Percentiles rank a stretch among this genome's conserved stretches.
Evolutionary conservation across 2,797 vertebrate genomes (phyloP).

Genomic region (Myotis planiceps): DNA sequence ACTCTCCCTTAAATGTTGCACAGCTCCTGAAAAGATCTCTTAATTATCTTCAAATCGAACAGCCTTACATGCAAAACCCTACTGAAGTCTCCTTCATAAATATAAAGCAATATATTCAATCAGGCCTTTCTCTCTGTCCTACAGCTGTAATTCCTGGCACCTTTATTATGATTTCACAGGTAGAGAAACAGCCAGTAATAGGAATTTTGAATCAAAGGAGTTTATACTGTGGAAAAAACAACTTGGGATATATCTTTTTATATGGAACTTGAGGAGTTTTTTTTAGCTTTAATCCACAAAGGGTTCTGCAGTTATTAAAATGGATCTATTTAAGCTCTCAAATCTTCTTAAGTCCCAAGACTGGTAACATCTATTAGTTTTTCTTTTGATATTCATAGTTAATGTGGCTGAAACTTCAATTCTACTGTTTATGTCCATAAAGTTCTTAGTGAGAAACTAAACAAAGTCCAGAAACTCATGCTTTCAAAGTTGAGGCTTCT

Average conservation of each 20-base stretch:
- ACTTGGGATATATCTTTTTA: neutral
- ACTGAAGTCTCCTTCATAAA: neutral
- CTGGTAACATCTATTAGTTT: neutral
- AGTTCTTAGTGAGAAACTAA: constrained; percentile 7
- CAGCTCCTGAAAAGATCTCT: neutral
- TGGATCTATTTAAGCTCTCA: neutral
- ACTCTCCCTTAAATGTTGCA: neutral
- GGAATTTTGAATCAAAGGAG: constrained; percentile 8
- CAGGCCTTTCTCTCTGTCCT: neutral
- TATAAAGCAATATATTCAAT: neutral
- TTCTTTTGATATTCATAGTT: constrained; percentile 16
- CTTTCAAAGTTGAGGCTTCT: neutral
- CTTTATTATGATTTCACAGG: neutral
- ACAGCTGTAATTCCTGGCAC: neutral
- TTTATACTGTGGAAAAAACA: neutral
- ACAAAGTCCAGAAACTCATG: neutral
- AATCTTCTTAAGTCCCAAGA: constrained; percentile 40
- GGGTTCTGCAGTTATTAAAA: constrained; percentile 13
- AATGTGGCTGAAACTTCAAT: constrained; percentile 6
- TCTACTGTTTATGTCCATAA: neutral
- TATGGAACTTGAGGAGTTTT: neutral
- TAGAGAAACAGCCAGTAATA: neutral
- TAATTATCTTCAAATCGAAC: constrained; percentile 21
- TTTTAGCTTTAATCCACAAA: constrained; percentile 15
- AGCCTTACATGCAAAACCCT: neutral